These are phyloP conservation scores for Forbesichthys papilliferus DNA, from an alignment of 2,113 vertebrate genomes.

Conservation along the genomic window DNA sequence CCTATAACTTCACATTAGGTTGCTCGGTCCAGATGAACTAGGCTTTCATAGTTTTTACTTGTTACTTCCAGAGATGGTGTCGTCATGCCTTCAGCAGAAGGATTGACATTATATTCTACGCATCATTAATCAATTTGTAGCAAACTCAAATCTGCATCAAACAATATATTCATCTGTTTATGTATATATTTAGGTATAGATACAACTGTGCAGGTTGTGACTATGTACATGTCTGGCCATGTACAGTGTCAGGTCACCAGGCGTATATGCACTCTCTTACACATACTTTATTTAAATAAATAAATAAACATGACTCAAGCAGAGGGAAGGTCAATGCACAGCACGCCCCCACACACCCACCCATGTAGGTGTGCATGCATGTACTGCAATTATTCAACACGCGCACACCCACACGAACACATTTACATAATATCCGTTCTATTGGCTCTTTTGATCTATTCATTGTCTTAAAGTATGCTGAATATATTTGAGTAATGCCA, in stretches of 20 bases:
- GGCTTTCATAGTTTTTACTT: too few relatives aligned
- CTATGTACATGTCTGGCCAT: neutral
- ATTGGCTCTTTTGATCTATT: neutral
- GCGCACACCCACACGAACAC: neutral
- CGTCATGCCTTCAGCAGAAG: too few relatives aligned
- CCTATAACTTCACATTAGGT: too few relatives aligned
- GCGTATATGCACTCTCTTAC: constrained; percentile 58
- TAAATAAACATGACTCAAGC: constrained; percentile 68
- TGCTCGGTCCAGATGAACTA: too few relatives aligned
- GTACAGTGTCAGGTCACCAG: constrained; percentile 19
- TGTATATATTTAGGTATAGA: neutral
- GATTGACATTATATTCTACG: too few relatives aligned
- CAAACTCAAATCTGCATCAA: too few relatives aligned
- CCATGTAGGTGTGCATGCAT: neutral
- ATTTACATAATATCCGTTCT: neutral
- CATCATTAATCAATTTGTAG: too few relatives aligned
- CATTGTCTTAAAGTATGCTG: neutral
- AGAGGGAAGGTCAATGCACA: constrained; percentile 50
- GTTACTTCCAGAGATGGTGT: too few relatives aligned
- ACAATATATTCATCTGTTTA: neutral
- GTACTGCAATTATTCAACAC: neutral
- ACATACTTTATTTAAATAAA: constrained; percentile 70
- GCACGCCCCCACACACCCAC: neutral
- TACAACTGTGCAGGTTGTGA: neutral
- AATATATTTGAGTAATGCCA: neutral